Evolutionary conservation across 2,113 vertebrate genomes (phyloP).

Genomic region (Notechis scutatus): DNA sequence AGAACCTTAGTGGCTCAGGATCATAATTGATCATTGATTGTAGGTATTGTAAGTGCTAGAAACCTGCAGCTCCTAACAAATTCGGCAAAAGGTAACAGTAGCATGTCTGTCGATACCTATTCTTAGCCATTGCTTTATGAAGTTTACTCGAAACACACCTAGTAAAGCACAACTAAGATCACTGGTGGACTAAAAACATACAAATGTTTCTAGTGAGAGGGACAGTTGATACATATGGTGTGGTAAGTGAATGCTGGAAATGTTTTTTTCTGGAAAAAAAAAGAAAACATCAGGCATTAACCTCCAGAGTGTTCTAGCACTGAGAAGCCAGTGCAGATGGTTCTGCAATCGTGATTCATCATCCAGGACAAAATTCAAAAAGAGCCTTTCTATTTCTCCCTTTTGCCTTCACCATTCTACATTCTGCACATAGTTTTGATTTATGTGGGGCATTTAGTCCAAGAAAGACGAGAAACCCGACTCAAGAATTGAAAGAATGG

Average conservation of each 20-base stretch:
- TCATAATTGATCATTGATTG: not conserved
- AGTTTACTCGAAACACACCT: not conserved
- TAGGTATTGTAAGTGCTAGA: not conserved
- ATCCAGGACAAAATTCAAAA: constrained; percentile 11
- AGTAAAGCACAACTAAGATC: not conserved
- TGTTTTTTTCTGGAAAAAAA: not conserved
- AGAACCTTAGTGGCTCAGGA: not conserved
- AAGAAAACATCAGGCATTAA: not conserved
- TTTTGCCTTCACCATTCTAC: not conserved
- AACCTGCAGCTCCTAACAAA: not conserved
- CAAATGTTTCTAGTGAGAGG: not conserved
- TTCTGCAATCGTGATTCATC: constrained; percentile 12
- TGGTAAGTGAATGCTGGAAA: not conserved
- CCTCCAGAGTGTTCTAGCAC: not conserved
- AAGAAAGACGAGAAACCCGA: not conserved
- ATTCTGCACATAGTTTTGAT: not conserved
- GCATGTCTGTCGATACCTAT: not conserved
- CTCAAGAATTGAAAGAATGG: not conserved
- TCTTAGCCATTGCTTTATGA: not conserved
- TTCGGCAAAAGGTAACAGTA: not conserved
- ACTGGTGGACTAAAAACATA: not conserved
- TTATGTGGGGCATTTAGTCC: not conserved
- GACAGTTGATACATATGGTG: not conserved
- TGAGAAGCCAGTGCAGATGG: constrained; percentile 14
- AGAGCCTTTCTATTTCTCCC: not conserved